phyloP scores from a whole-genome alignment of 2,113 vertebrate genomes.

The Elaphurus davidianus region DNA sequence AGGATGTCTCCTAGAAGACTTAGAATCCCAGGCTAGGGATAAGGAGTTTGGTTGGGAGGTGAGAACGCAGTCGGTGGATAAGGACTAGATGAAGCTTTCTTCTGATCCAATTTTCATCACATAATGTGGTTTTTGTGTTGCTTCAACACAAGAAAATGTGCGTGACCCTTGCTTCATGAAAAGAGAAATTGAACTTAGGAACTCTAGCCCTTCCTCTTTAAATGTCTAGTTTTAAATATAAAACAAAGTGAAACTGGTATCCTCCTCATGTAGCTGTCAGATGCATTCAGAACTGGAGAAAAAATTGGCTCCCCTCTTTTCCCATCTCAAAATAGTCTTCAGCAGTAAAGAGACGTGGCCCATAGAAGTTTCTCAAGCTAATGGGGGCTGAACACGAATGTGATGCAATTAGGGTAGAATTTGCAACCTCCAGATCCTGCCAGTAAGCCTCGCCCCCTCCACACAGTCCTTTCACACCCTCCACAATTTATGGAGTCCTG shows the following conservation, averaged over 20 bases:
- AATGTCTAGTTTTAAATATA: neutral
- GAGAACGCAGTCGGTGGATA: neutral
- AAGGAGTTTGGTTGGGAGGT: neutral
- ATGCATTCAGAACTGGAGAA: neutral
- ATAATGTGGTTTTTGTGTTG: no score
- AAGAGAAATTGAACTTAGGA: neutral
- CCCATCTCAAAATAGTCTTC: neutral
- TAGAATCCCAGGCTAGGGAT: neutral
- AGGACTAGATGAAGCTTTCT: neutral
- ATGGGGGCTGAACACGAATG: fast-evolving
- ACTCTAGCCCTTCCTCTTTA: neutral
- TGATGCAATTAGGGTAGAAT: neutral
- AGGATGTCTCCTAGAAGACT: neutral
- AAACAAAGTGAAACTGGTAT: neutral
- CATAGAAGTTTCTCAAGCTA: neutral
- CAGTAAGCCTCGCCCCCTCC: neutral
- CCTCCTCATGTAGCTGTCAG: neutral
- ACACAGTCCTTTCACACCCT: neutral
- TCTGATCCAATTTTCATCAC: neutral
- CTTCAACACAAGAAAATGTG: neutral
- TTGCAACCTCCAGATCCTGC: neutral
- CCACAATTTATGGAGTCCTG: neutral
- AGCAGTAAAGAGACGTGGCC: neutral
- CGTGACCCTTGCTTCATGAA: neutral
- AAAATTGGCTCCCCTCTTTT: neutral